These are phyloP conservation scores for Cerceris ruficornis DNA, from an alignment of 2,888 invertebrate species.

Conservation along the genomic window DNA sequence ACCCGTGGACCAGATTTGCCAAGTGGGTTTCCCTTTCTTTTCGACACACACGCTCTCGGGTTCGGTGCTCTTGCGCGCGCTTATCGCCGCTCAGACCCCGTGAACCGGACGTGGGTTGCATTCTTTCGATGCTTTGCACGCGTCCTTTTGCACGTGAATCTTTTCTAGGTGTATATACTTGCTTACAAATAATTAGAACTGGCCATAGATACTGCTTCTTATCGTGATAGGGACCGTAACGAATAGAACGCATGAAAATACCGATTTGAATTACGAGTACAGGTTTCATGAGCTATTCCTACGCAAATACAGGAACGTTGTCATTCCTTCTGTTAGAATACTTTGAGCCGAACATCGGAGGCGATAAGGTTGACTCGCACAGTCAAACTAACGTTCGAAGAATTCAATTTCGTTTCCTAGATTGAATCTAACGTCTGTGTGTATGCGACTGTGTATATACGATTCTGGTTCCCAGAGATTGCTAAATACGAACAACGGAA, in stretches of 20 bases:
- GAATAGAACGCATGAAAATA: background rate
- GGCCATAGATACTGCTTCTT: no score
- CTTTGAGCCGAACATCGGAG: no score
- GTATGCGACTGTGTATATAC: background rate
- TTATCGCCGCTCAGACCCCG: slow-evolving; percentile 54
- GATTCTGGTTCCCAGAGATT: slow-evolving; percentile 17
- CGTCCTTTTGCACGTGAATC: slow-evolving; percentile 47
- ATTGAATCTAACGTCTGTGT: background rate
- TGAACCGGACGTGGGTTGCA: slow-evolving; percentile 62
- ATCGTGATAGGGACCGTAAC: background rate
- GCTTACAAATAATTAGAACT: no score
- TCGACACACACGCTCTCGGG: slow-evolving; percentile 40
- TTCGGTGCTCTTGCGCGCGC: slow-evolving; percentile 53
- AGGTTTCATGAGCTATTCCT: slow-evolving; percentile 11
- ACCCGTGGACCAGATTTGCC: slow-evolving; percentile 63
- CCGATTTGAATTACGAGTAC: slow-evolving; percentile 12
- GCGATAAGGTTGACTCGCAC: no score
- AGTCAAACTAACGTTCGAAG: background rate
- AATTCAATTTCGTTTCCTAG: background rate
- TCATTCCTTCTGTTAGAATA: no score
- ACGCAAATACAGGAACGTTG: no score
- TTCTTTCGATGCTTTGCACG: slow-evolving; percentile 50
- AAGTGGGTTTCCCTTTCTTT: slow-evolving; percentile 64
- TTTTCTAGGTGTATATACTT: background rate
- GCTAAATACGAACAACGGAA: slow-evolving; percentile 13